Percentiles rank a stretch among this genome's conserved stretches.
Evolutionary conservation across 2,113 vertebrate species (phyloP).

Genomic region (Tyrannus savana): DNA sequence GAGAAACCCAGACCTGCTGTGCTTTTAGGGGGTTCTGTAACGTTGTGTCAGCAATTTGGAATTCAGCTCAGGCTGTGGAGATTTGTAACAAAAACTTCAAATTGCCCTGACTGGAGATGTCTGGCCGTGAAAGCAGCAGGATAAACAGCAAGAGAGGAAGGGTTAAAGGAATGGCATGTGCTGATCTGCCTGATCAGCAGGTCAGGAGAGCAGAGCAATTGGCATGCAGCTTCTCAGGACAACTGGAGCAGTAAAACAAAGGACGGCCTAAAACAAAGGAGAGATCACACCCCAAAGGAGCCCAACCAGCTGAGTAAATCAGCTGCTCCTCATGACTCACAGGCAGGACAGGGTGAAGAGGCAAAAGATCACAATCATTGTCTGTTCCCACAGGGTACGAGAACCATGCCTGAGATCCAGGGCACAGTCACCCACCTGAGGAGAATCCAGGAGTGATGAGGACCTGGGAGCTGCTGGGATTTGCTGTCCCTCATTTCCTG

Average conservation of each 20-base stretch:
- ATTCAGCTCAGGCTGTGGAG: background rate
- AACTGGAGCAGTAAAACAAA: background rate
- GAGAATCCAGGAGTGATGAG: background rate
- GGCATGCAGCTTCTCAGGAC: background rate
- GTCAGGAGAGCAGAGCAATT: background rate
- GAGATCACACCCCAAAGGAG: constrained; percentile 16
- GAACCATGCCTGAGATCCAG: background rate
- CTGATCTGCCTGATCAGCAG: constrained; percentile 18
- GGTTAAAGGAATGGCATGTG: constrained; percentile 27
- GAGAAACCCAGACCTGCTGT: background rate
- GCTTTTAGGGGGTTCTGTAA: background rate
- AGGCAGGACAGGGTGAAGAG: background rate
- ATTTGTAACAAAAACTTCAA: background rate
- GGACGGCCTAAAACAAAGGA: background rate
- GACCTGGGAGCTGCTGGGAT: background rate
- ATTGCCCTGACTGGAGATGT: background rate
- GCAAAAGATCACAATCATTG: background rate
- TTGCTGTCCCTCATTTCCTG: background rate
- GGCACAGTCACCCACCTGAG: background rate
- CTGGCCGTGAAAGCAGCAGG: background rate
- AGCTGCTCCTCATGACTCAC: background rate
- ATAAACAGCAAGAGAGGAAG: background rate
- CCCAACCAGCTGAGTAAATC: background rate
- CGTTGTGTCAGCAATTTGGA: background rate
- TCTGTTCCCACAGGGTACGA: background rate